Evolutionary conservation across 1,140 invertebrate genomes (phyloP).

Genomic region (Brachionus asplanchnoidis): DNA sequence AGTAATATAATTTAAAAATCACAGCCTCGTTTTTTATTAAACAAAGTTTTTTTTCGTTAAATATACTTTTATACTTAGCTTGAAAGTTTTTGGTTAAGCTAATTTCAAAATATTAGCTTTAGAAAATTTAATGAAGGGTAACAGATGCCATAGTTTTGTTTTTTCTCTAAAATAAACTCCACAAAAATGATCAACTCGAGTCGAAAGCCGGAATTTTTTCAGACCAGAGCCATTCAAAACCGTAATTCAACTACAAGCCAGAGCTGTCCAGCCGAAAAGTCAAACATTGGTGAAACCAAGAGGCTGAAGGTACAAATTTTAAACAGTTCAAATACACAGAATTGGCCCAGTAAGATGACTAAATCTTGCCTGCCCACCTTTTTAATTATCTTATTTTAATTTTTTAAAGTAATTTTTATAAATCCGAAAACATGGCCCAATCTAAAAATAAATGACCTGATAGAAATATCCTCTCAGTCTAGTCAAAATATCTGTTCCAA

Average conservation of each 20-base stretch:
- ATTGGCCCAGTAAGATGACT: not conserved
- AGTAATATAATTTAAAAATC: conserved; percentile 1
- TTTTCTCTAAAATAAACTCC: not conserved
- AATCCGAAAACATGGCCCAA: conserved; percentile 32
- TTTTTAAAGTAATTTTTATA: not conserved
- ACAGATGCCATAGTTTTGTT: not conserved
- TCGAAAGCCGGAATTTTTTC: conserved; percentile 9
- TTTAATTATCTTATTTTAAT: not conserved
- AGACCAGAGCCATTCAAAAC: not conserved
- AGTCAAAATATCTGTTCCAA: not conserved
- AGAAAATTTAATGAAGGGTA: not conserved
- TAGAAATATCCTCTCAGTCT: conserved; percentile 4
- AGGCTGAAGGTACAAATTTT: not conserved
- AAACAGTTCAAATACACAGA: not conserved
- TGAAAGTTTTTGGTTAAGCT: not conserved
- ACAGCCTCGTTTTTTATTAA: not conserved
- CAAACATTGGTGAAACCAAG: not conserved
- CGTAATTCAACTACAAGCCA: not conserved
- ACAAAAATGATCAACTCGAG: not conserved
- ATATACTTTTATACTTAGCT: not conserved
- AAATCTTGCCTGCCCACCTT: not conserved
- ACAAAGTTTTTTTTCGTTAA: not conserved
- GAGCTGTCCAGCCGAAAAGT: not conserved
- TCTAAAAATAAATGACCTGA: not conserved
- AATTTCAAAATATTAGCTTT: not conserved